Percentiles rank a stretch among this genome's conserved stretches.
Evolutionary conservation across 2,113 vertebrate genomes (phyloP).

Genomic region (Quiscalus mexicanus): DNA sequence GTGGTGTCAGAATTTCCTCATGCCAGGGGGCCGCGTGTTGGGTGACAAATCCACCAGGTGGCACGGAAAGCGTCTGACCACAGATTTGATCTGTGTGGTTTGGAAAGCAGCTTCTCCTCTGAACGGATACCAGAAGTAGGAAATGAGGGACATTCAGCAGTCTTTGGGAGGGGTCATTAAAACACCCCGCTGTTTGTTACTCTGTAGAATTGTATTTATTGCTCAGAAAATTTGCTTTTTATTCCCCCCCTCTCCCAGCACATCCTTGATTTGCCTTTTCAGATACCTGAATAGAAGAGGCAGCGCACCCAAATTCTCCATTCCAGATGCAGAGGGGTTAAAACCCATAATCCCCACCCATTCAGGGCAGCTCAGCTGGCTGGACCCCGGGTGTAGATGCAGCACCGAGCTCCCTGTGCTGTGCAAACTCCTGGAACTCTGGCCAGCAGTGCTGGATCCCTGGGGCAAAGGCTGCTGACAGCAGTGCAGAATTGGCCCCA

Average conservation of each 20-base stretch:
- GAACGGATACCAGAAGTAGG: background rate
- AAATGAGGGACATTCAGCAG: background rate
- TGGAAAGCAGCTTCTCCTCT: background rate
- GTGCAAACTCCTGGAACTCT: background rate
- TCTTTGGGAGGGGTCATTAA: background rate
- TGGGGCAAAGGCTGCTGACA: background rate
- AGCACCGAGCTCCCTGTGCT: background rate
- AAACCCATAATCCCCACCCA: background rate
- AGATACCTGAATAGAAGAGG: background rate
- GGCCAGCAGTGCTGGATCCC: background rate
- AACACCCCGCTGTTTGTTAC: background rate
- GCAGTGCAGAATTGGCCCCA: rapidly evolving
- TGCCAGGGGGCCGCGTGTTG: rapidly evolving
- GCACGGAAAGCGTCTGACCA: background rate
- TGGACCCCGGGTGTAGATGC: background rate
- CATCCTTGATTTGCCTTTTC: background rate
- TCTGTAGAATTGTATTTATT: background rate
- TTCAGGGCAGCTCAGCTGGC: background rate
- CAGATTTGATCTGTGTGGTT: background rate
- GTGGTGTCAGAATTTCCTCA: background rate
- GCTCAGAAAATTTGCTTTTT: background rate
- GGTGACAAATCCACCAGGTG: background rate
- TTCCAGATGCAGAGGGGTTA: background rate
- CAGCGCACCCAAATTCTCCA: background rate
- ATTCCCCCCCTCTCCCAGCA: too few relatives aligned